Conservation (phyloP, 2,888 invertebrate genomes). For the Microchrysa polita region DNA sequence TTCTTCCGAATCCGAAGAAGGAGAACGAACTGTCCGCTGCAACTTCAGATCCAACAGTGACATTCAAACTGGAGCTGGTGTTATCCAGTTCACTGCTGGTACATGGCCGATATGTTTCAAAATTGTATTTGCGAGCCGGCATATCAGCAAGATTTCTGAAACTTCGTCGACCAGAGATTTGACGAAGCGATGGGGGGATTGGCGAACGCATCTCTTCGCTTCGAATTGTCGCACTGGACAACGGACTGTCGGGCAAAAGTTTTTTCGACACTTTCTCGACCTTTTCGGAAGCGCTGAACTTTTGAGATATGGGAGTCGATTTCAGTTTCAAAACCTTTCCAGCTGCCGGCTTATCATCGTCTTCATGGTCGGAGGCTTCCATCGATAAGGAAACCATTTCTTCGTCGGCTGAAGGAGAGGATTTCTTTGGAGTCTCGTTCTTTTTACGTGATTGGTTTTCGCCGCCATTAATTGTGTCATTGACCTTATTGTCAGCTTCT, state of each 20-base stretch:
- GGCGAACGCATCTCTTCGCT: background rate
- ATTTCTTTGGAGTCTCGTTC: no score
- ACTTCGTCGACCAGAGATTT: constrained; percentile 61
- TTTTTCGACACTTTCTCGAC: background rate
- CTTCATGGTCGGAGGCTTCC: background rate
- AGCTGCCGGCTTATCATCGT: background rate
- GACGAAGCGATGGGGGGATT: constrained; percentile 37
- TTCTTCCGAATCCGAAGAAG: constrained; percentile 60
- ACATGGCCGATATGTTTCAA: constrained; percentile 58
- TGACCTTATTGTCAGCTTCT: background rate
- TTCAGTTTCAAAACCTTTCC: constrained; percentile 29
- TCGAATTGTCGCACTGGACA: background rate
- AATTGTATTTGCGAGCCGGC: constrained; percentile 52
- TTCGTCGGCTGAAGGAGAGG: background rate
- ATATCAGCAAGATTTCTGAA: constrained; percentile 53
- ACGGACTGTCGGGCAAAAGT: background rate
- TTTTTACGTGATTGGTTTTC: no score
- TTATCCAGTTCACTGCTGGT: constrained; percentile 60
- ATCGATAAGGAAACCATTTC: constrained; percentile 15
- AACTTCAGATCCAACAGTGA: constrained; percentile 62
- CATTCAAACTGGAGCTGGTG: constrained; percentile 60
- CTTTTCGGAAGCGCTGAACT: background rate
- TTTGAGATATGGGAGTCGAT: constrained; percentile 4
- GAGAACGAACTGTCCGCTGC: constrained; percentile 59
- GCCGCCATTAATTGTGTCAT: background rate